phyloP scores from a whole-genome alignment of 1,140 invertebrate genomes.

The Phocides pigmalion region DNA sequence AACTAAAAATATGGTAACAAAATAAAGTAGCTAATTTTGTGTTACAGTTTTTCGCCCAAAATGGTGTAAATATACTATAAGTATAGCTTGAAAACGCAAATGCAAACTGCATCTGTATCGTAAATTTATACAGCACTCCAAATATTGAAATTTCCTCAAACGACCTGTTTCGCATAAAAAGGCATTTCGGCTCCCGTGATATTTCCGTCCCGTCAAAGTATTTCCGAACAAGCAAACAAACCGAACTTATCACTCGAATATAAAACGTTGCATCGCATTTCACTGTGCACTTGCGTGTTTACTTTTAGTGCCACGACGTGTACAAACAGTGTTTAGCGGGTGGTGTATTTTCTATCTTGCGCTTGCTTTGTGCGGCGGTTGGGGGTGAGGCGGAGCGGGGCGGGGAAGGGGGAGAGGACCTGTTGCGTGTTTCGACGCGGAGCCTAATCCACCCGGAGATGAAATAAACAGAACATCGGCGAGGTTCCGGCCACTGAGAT shows the following conservation, averaged over 20 bases:
- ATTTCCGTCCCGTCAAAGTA: slow-evolving; percentile 17
- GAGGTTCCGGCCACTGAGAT: slow-evolving; percentile 42
- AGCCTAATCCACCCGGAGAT: slow-evolving; percentile 64
- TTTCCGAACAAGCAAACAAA: slow-evolving; percentile 21
- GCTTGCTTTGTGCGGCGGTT: slow-evolving; percentile 49
- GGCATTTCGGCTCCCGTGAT: neutral
- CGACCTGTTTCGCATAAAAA: slow-evolving; percentile 10
- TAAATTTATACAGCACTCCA: slow-evolving; percentile 20
- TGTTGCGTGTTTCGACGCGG: slow-evolving; percentile 61
- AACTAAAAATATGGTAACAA: no score
- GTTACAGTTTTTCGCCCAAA: no score
- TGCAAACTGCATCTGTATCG: neutral
- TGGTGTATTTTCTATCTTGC: slow-evolving; percentile 52
- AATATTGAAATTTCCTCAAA: slow-evolving; percentile 14
- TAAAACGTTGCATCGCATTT: slow-evolving; percentile 18
- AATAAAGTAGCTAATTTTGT: no score
- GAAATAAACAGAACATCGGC: slow-evolving; percentile 67
- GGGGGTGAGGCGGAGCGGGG: slow-evolving; percentile 13
- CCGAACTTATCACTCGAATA: slow-evolving; percentile 30
- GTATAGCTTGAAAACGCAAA: neutral
- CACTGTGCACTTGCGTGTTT: slow-evolving; percentile 40
- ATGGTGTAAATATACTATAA: no score
- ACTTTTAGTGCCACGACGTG: slow-evolving; percentile 47
- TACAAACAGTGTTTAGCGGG: slow-evolving; percentile 55
- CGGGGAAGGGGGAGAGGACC: slow-evolving; percentile 44